phyloP scores from a whole-genome alignment of 2,113 vertebrate species.

The Antigone vipio region DNA sequence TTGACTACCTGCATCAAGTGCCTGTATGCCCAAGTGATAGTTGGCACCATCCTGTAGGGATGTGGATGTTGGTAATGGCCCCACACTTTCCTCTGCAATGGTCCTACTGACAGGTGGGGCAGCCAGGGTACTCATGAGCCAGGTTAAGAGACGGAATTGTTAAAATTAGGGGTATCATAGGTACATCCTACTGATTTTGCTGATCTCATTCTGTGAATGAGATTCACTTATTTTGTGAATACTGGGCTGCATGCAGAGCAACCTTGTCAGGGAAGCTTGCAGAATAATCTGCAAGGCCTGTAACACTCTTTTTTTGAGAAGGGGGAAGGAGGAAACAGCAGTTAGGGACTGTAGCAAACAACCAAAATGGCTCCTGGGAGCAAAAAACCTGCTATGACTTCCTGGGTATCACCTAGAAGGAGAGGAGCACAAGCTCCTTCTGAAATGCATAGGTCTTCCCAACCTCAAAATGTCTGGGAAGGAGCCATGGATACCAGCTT shows the following conservation, averaged over 20 bases:
- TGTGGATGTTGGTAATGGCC: not conserved
- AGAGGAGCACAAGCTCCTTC: not conserved
- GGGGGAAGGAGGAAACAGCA: not conserved
- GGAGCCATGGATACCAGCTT: not conserved
- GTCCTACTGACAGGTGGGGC: not conserved
- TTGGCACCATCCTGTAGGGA: not conserved
- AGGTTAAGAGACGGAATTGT: not conserved
- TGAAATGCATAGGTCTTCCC: not conserved
- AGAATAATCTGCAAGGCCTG: not conserved
- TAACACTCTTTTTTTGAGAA: not conserved
- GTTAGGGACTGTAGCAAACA: not conserved
- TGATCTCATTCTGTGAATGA: not conserved
- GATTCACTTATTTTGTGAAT: not conserved
- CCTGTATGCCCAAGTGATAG: not conserved
- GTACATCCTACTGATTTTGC: not conserved
- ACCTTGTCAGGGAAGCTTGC: not conserved
- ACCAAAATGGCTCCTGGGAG: not conserved
- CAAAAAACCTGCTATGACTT: not conserved
- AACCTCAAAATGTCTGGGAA: not conserved
- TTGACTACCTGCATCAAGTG: not conserved
- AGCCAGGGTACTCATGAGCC: not conserved
- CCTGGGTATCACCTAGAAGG: not conserved
- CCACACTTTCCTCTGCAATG: not conserved
- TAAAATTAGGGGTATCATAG: not conserved
- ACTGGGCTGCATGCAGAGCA: not conserved